Evolutionary conservation across 2,797 vertebrate genomes (phyloP), one percentile per base, ranked within the genome.

Genomic region (Chiloscyllium punctatum): DNA sequence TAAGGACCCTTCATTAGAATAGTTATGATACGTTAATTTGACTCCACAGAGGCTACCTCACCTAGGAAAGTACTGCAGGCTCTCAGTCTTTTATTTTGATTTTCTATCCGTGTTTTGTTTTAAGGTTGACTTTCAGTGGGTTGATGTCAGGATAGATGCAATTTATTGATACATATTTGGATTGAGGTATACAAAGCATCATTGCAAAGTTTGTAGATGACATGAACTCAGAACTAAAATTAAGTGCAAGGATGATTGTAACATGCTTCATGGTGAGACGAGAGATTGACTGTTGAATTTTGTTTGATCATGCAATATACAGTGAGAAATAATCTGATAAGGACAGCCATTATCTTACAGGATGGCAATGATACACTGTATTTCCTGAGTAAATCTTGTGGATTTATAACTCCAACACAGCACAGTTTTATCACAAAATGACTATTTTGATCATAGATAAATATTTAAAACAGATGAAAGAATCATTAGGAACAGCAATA

Each of bases 391-490:
- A 16, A 62, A 62, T 33, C 30, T 90, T 53, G 30, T 30, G 33
- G 87, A 33, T 90, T 90, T 90, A 90, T 62, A 90, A 90, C 53
- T 90, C 27, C 53, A 57, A 90, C 87, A 30, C 30, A n/a, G 53
- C 87, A 62, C 53, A n/a, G 87, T 18, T 66, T 33, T 48, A 57
- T 62, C 16, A 90, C 27, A 90, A 62, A 90, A n/a, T 53, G 30
- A 90, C 30, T 33, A 62, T 18, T 90, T 66, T 94, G 37, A 48
- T 94, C 30, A 25, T 37, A 48, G 92, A 69, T 72, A 94, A 71
- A 72, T 94, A 94, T 94, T 94, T 94, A 71, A 25, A 48, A 71
- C 66, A 94, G 42, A 72, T 16, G 92, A 72, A 94, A 94, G 66
- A 42, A 48, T 37, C n/a, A 94, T 94, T 42, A 72, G 68, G 92